A percentile compares a stretch with the other conserved stretches of the same genome.
Conservation (phyloP, 2,113 vertebrate genomes). For the Macrotis lagotis region DNA sequence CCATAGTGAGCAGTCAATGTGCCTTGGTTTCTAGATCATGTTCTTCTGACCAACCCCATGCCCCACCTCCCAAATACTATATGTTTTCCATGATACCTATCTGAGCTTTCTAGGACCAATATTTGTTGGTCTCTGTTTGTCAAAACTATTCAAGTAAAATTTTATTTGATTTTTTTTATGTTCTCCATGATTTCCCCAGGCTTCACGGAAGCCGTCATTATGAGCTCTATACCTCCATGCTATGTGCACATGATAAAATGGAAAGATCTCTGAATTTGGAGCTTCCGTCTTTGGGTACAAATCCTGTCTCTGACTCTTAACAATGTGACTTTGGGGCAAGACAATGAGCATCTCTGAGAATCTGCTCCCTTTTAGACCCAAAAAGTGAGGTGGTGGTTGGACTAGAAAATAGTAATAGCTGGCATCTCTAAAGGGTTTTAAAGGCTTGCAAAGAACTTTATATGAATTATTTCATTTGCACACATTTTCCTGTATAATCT, state of each 20-base stretch:
- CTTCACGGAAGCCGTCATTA: background rate
- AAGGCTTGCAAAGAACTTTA: background rate
- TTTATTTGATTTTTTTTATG: background rate
- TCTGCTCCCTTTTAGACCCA: background rate
- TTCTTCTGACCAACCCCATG: rapidly evolving
- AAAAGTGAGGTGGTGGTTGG: background rate
- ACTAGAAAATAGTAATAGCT: background rate
- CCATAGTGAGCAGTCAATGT: background rate
- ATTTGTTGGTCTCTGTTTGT: background rate
- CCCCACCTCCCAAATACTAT: background rate
- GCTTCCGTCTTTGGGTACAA: background rate
- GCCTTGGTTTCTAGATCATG: background rate
- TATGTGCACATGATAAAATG: background rate
- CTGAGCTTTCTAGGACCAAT: background rate
- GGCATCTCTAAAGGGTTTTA: background rate
- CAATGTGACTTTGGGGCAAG: background rate
- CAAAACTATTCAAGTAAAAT: background rate
- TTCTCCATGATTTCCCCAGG: background rate
- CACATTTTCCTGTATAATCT: background rate
- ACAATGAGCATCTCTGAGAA: background rate
- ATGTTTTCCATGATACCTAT: background rate
- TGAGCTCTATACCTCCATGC: background rate
- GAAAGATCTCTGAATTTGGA: background rate
- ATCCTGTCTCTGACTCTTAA: background rate
- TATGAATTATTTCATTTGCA: background rate